These are phyloP conservation scores for Silurus lanzhouensis DNA, from an alignment of 2,797 vertebrate genomes.

Conservation along the genomic window DNA sequence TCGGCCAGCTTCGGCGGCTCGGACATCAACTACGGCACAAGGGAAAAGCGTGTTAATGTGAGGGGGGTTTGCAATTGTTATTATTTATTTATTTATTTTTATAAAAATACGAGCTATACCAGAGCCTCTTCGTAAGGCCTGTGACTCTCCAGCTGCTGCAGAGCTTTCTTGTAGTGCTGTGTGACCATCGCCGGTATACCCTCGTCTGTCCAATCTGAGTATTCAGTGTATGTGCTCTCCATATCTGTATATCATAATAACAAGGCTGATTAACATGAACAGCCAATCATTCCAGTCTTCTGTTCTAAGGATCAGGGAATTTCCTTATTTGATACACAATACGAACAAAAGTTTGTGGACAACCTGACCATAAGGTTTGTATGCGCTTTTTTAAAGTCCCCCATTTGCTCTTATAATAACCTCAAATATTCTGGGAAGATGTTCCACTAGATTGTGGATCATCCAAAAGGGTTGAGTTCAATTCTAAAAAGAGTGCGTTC, in stretches of 20 bases:
- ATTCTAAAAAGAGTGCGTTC: background rate
- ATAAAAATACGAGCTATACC: constrained; percentile 67
- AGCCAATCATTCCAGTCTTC: background rate
- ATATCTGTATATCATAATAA: constrained; percentile 79
- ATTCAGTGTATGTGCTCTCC: constrained; percentile 89
- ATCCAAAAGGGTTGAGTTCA: too few relatives aligned
- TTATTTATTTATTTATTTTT: background rate
- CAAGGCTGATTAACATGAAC: constrained; percentile 12
- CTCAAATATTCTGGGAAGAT: too few relatives aligned
- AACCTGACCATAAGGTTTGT: too few relatives aligned
- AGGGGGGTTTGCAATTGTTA: background rate
- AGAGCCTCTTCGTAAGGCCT: constrained; percentile 86
- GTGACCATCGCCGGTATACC: constrained; percentile 75
- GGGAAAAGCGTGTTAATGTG: background rate
- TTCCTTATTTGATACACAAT: too few relatives aligned
- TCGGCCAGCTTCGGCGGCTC: constrained; percentile 90
- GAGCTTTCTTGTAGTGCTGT: constrained; percentile 83
- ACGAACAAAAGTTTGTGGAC: too few relatives aligned
- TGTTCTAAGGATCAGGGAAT: too few relatives aligned
- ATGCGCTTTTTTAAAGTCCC: too few relatives aligned
- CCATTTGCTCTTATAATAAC: too few relatives aligned
- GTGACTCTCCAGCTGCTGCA: constrained; percentile 83
- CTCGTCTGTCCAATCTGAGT: constrained; percentile 92
- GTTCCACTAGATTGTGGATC: too few relatives aligned
- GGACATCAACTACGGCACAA: constrained; percentile 75